These are phyloP conservation scores for Setophaga kirtlandii DNA, from an alignment of 2,113 vertebrate genomes.

Conservation along the genomic window DNA sequence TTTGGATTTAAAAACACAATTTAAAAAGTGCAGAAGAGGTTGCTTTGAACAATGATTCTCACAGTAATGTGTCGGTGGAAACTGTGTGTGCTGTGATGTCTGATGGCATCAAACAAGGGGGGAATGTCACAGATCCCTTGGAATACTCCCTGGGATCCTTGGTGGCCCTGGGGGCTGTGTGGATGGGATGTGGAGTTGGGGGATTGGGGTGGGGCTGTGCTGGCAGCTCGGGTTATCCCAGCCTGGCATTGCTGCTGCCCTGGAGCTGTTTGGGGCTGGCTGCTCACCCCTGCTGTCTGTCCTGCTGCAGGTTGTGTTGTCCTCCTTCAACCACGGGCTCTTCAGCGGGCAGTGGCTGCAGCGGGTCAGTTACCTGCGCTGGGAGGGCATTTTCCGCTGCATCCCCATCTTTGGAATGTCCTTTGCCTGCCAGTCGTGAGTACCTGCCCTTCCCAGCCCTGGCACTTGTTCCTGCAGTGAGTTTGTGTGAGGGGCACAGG, in stretches of 20 bases:
- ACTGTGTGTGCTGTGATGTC: background rate
- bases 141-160: background rate
- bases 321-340: slow-evolving; percentile 93
- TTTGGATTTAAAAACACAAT: background rate
- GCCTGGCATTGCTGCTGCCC: background rate
- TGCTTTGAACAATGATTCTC: background rate
- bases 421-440: slow-evolving; percentile 99
- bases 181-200: background rate
- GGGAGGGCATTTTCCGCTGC: slow-evolving; percentile 97
- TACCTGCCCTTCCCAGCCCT: slow-evolving; percentile 54
- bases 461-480: background rate
- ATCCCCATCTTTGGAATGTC: slow-evolving; percentile 99
- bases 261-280: background rate
- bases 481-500: background rate
- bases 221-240: background rate
- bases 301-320: slow-evolving; percentile 88
- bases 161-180: background rate
- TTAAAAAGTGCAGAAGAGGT: background rate
- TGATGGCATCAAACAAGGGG: background rate
- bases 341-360: slow-evolving; percentile 90
- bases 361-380: slow-evolving; percentile 85
- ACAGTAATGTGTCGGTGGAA: background rate
- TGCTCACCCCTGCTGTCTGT: slow-evolving; percentile 54
- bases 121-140: background rate
- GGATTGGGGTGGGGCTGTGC: background rate